Evolutionary conservation across 2,113 vertebrate species (phyloP).

Genomic region (Synodontis membranacea): DNA sequence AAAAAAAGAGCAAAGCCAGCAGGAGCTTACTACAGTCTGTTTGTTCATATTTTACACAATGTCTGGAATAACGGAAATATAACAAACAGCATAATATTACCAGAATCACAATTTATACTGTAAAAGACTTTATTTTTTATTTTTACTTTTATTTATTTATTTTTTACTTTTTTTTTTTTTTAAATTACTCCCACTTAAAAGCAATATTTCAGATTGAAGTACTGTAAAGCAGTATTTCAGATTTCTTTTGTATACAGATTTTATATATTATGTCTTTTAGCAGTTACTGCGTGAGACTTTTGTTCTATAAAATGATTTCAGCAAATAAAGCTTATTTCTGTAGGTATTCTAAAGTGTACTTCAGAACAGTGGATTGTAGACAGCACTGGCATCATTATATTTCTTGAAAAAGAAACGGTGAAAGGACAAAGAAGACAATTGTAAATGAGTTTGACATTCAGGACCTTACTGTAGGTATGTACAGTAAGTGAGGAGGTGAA

Average conservation of each 20-base stretch:
- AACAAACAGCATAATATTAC: not conserved
- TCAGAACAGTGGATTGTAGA: too few species aligned
- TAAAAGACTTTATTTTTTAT: not conserved
- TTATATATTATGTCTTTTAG: not conserved
- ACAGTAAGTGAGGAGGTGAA: not conserved
- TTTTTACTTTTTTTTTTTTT: too few species aligned
- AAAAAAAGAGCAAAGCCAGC: not conserved
- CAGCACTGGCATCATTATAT: too few species aligned
- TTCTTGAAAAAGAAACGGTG: not conserved
- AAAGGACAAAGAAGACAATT: not conserved
- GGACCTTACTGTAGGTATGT: not conserved
- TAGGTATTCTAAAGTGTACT: not conserved
- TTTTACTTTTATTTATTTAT: too few species aligned
- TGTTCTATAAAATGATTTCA: not conserved
- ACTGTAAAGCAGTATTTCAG: not conserved
- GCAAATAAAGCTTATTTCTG: not conserved
- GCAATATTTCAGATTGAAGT: not conserved
- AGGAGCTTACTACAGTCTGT: not conserved
- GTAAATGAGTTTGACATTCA: not conserved
- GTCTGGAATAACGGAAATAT: not conserved
- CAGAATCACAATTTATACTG: not conserved
- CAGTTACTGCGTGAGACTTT: not conserved
- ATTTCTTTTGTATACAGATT: not conserved
- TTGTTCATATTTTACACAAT: not conserved
- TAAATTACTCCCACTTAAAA: too few species aligned